These are phyloP conservation scores for Drosophila simulans DNA, from an alignment of 1,140 invertebrate genomes.

Conservation along the genomic window DNA sequence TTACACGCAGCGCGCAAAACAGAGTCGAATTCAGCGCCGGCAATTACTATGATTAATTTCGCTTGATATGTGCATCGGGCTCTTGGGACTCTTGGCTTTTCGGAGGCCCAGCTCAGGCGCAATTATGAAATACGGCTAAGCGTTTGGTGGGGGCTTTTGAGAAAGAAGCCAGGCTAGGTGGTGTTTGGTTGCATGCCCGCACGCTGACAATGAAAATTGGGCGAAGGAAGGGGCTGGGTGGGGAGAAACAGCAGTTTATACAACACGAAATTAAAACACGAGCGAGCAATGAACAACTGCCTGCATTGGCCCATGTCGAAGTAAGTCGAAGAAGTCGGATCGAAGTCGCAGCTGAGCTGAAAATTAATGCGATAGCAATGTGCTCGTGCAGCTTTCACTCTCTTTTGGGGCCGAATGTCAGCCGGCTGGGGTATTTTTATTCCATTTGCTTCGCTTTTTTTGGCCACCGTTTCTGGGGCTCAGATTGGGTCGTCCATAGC, in stretches of 20 bases:
- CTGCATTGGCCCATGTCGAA: conserved; percentile 76
- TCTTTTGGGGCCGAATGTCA: conserved; percentile 78
- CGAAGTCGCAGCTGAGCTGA: conserved; percentile 75
- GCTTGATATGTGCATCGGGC: conserved; percentile 49
- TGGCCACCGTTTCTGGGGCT: conserved; percentile 36
- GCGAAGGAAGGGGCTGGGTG: not conserved
- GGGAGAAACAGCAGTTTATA: conserved; percentile 56
- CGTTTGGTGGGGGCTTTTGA: conserved; percentile 51
- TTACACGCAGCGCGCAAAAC: conserved; percentile 71
- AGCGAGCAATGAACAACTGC: conserved; percentile 63
- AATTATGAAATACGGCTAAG: conserved; percentile 81
- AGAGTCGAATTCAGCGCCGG: conserved; percentile 22
- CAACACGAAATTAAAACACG: conserved; percentile 83
- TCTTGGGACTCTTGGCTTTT: conserved; percentile 19
- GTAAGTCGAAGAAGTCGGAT: conserved; percentile 35
- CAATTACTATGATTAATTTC: conserved; percentile 77
- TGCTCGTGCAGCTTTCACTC: conserved; percentile 81
- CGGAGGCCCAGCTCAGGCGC: conserved; percentile 21
- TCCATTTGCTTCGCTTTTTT: conserved; percentile 30
- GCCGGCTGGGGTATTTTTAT: conserved; percentile 39
- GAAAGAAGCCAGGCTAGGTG: conserved; percentile 10
- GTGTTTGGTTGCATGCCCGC: conserved; percentile 70
- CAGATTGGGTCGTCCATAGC: conserved; percentile 20
- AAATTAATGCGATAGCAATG: conserved; percentile 62
- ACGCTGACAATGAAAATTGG: conserved; percentile 77